These are phyloP conservation scores for Rhagonycha fulva DNA, from an alignment of 2,888 invertebrate species.

Conservation along the genomic window DNA sequence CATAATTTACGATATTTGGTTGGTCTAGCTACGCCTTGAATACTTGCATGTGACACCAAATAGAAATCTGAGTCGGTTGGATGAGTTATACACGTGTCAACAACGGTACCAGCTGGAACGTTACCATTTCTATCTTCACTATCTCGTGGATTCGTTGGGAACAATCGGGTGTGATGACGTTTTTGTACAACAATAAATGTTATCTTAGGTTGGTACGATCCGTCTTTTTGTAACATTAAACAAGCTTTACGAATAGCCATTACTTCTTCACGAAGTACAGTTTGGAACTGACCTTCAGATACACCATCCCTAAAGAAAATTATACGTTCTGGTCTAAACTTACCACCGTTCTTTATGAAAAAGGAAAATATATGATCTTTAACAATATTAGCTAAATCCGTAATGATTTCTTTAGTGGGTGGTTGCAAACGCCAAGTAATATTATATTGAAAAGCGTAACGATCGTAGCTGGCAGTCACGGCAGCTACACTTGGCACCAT, in stretches of 20 bases:
- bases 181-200: conserved; percentile 81
- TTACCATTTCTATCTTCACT: conserved; percentile 68
- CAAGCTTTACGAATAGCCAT: conserved; percentile 74
- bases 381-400: conserved; percentile 64
- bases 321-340: conserved; percentile 68
- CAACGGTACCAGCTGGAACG: conserved; percentile 81
- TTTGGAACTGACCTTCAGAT: conserved; percentile 79
- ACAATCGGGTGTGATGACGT: conserved; percentile 60
- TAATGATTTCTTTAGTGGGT: conserved; percentile 75
- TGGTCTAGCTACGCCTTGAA: conserved; percentile 82
- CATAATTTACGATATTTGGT: conserved; percentile 84
- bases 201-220: conserved; percentile 72
- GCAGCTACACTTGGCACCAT: conserved; percentile 70
- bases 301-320: conserved; percentile 86
- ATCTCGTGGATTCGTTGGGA: conserved; percentile 51
- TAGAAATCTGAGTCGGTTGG: conserved; percentile 88
- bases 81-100: conserved; percentile 84
- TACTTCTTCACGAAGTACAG: conserved; percentile 70
- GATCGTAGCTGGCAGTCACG: conserved; percentile 76
- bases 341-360: conserved; percentile 52
- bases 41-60: conserved; percentile 69
- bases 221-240: conserved; percentile 52
- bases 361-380: conserved; percentile 67
- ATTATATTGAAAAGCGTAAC: conserved; percentile 69
- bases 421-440: conserved; percentile 78